Conservation (phyloP, 2,888 invertebrate genomes). For the Bombylius discolor region DNA sequence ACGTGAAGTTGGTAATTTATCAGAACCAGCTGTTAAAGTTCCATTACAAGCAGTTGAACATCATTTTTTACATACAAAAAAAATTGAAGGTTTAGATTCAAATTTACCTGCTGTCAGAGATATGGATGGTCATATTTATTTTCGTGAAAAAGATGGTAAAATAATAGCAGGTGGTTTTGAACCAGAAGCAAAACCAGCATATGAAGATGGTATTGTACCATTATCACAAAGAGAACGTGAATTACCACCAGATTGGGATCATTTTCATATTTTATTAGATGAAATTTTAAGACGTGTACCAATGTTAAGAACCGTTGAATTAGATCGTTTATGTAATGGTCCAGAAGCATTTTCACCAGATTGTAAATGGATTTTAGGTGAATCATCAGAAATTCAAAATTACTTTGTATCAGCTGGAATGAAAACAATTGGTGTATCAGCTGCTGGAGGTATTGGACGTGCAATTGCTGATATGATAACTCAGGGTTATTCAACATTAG, state of each 20-base stretch:
- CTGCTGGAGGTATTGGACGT: constrained; percentile 89
- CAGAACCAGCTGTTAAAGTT: constrained; percentile 73
- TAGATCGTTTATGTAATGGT: constrained; percentile 74
- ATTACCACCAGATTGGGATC: constrained; percentile 89
- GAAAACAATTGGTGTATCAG: constrained; percentile 91
- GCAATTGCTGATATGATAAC: constrained; percentile 79
- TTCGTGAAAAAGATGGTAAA: constrained; percentile 72
- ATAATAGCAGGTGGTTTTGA: constrained; percentile 86
- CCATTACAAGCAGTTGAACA: constrained; percentile 89
- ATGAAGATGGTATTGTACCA: constrained; percentile 60
- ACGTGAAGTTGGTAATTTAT: constrained; percentile 71
- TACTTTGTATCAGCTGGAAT: constrained; percentile 91
- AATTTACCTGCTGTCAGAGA: constrained; percentile 81
- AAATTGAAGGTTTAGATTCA: constrained; percentile 55
- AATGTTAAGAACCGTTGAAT: constrained; percentile 53
- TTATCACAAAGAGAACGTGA: constrained; percentile 50
- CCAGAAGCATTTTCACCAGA: constrained; percentile 95
- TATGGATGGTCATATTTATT: constrained; percentile 75
- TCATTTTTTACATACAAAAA: constrained; percentile 82
- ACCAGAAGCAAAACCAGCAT: constrained; percentile 78
- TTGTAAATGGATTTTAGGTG: constrained; percentile 90
- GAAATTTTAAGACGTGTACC: constrained; percentile 77
- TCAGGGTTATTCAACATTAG: constrained; percentile 64
- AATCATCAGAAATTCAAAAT: constrained; percentile 81
- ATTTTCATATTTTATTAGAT: constrained; percentile 80